These are phyloP conservation scores for Gymnobelideus leadbeateri DNA, from an alignment of 2,113 vertebrate species.

Conservation along the genomic window DNA sequence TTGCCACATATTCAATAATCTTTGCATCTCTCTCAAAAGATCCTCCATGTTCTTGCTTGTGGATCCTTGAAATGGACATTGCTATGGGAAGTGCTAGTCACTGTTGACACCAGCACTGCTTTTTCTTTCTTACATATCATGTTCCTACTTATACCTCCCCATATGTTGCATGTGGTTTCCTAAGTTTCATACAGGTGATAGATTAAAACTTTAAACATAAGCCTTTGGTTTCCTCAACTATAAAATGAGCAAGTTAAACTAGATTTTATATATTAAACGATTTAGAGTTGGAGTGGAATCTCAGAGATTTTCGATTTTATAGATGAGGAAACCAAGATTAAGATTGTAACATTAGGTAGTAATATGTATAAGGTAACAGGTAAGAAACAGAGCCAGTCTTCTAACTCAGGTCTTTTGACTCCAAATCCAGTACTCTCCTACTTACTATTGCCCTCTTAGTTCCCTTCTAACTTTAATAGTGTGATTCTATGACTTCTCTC, in stretches of 20 bases:
- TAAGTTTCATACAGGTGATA: conserved; percentile 2
- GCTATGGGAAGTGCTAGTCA: not conserved
- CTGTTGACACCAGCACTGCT: not conserved
- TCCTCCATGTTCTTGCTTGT: not conserved
- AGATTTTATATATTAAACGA: not conserved
- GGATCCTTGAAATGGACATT: not conserved
- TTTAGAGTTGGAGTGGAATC: not conserved
- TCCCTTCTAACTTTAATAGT: not conserved
- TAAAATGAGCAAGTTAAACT: not conserved
- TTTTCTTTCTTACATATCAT: conserved; percentile 34
- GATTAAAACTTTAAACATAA: conserved; percentile 2
- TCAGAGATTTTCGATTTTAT: not conserved
- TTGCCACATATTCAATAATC: not conserved
- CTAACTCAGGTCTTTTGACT: not conserved
- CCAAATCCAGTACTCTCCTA: not conserved
- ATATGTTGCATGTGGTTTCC: not conserved
- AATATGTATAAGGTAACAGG: not conserved
- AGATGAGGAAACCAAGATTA: not conserved
- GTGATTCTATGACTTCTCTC: not conserved
- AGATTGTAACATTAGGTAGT: not conserved
- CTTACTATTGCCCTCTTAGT: not conserved
- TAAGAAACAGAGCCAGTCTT: not conserved
- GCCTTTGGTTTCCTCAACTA: not conserved
- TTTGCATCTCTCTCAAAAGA: conserved; percentile 12
- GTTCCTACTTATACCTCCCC: not conserved